Evolutionary conservation across 2,113 vertebrate genomes (phyloP), one percentile per base, ranked within the genome.

Genomic region (Colinus virginianus): DNA sequence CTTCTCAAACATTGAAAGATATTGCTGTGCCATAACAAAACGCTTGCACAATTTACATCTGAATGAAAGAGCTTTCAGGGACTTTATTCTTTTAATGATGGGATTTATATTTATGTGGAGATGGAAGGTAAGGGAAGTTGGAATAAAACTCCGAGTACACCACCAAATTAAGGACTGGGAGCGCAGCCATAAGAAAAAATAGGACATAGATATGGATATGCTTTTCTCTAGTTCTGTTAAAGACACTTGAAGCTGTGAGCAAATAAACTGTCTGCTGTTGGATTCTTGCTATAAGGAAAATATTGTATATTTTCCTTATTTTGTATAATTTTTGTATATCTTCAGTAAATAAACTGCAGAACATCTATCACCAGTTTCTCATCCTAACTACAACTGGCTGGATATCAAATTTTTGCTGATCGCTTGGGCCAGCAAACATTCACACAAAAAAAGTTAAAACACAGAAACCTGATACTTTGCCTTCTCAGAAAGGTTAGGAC

Each of bases 81-180:
- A 75, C 91, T 94, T 91, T 74, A 71, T 63, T 86, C 64, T 78
- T 86, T 83, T 90, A 87, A 74, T 86, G 72, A 43, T 72, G 30
- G 38, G 88, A 59, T 71, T 22, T 40, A 15, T 59, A n/a, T 78
- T 74, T 86, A 71, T 64, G 25, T 59, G 79, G 48, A 94, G 25
- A 78, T 42, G 64, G 91, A 88, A 80, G 88, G 80, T 61, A 51
- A 93, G 25, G 19, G 14, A 94, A 84, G 30, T 17, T 86, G 46
- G 13, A 95, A 34, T 20, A 78, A 53, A 88, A 88, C 83, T 79
- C 48, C 72, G 77, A 68, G 75, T 6, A 88, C 15, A 67, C 32
- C 63, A 85, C 71, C 17, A 78, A 63, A 71, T 74, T 80, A 83
- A 78, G 51, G 30, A 40, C 69, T 93, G 48, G 71, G 38, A 95